Evolutionary conservation across 1,140 invertebrate species (phyloP).

Genomic region (Hirudo medicinalis): DNA sequence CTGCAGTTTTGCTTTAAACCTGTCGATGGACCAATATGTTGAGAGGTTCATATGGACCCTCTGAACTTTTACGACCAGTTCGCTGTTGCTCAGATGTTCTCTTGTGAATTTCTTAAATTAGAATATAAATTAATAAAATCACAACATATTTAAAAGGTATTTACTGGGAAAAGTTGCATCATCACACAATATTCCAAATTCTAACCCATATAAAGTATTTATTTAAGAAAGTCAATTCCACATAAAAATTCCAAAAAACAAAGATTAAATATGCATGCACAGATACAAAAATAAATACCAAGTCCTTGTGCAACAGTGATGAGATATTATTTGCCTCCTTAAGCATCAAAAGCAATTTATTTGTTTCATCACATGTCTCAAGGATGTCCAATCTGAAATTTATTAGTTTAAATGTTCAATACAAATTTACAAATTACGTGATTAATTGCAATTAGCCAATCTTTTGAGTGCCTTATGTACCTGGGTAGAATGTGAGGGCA

Average conservation of each 20-base stretch:
- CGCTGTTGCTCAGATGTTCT: slow-evolving; percentile 32
- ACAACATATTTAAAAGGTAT: neutral
- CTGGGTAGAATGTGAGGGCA: too few species aligned
- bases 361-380: slow-evolving; percentile 27
- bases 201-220: too few species aligned
- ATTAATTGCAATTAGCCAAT: neutral
- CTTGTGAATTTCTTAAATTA: slow-evolving; percentile 24
- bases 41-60: slow-evolving; percentile 32
- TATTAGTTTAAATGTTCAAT: neutral
- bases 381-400: neutral
- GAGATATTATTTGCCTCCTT: slow-evolving; percentile 39
- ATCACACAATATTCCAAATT: neutral
- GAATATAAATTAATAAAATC: neutral
- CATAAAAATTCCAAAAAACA: neutral
- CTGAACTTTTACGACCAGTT: slow-evolving; percentile 32
- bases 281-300: slow-evolving; percentile 26
- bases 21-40: slow-evolving; percentile 81
- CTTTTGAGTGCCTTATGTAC: too few species aligned
- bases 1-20: slow-evolving; percentile 87
- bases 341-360: slow-evolving; percentile 31
- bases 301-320: slow-evolving; percentile 33
- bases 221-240: neutral
- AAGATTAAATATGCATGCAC: neutral
- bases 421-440: neutral
- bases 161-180: neutral